Base-by-base conservation (phyloP, 2,888 invertebrate genomes). In the Chrysolina oricalcia region DNA sequence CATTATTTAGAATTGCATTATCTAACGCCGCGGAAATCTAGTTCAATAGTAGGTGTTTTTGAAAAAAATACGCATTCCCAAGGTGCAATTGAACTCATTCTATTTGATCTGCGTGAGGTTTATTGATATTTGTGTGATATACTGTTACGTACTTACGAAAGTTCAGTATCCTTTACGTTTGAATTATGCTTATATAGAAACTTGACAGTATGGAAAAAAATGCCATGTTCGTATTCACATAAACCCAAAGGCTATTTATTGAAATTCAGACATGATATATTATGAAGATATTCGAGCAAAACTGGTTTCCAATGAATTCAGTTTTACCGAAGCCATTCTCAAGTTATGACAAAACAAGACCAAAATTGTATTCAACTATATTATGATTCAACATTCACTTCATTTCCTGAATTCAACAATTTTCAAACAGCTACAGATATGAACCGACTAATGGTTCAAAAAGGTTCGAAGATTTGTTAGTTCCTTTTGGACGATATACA, bases 41-140 rank as follows among this genome's bases (percentile, higher is more conserved):
- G 59, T 27, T 35, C 59, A 59, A 59, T 59, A 59, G 59, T 59
- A 59, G 59, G 59, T 59, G 59, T 59, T 35, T n/a, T 59, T 35
- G 23, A 35, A 59, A 59, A 50, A 59, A 59, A 59, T 15, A n/a
- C 23, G 15, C 27, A 59, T 59, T 59, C 59, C 5, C n/a, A 35
- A 23, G n/a, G 59, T 59, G 35, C 10, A 59, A 15, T 59, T 59
- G 17, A 17, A 27, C 2, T 23, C 6, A n/a, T 35, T 59, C 59
- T 2, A 59, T 59, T 59, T 35, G n/a, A 59, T 59, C 27, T 59
- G 35, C 23, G 59, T 35, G 35, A 59, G 59, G 27, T 59, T 59
- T 27, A 59, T 35, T n/a, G n/a, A 59, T 23, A 59, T 59, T 27
- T 59, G 59, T 8, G 17, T 27, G 23, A 27, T 9, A 59, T n/a